Evolutionary conservation across 2,888 invertebrate genomes (phyloP).

Genomic region (Lasioglossum leucozonium): DNA sequence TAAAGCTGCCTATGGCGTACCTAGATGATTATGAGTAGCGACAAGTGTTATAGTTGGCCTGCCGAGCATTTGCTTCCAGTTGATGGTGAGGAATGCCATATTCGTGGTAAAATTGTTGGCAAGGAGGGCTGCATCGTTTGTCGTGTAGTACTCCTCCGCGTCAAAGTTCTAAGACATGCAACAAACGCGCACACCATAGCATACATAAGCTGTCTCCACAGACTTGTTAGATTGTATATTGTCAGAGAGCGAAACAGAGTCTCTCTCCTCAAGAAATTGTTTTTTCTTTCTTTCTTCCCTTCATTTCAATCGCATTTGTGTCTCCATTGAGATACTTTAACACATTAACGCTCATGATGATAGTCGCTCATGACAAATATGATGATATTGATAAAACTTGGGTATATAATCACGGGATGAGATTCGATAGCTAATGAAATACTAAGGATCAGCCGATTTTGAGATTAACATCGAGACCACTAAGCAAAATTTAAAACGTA

Average conservation of each 20-base stretch:
- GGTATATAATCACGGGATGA: constrained; percentile 15
- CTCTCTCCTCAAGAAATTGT: constrained; percentile 23
- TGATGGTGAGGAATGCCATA: constrained; percentile 97
- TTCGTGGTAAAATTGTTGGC: constrained; percentile 97
- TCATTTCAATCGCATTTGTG: constrained; percentile 10
- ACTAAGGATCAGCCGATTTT: constrained; percentile 17
- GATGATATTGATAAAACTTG: constrained; percentile 29
- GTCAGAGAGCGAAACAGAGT: constrained; percentile 42
- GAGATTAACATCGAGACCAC: constrained; percentile 47
- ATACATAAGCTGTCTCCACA: constrained; percentile 67
- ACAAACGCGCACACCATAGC: constrained; percentile 80
- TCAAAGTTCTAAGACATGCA: constrained; percentile 91
- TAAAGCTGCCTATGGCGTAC: constrained; percentile 86
- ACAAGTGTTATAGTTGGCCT: constrained; percentile 97
- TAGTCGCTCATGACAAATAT: constrained; percentile 51
- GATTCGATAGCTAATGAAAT: constrained; percentile 39
- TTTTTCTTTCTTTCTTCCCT: constrained; percentile 16
- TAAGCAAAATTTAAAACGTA: constrained; percentile 50
- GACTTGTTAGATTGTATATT: constrained; percentile 34
- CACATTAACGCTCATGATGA: constrained; percentile 39
- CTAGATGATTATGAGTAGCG: constrained; percentile 93
- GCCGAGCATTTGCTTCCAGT: constrained; percentile 98
- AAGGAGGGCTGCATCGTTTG: constrained; percentile 97
- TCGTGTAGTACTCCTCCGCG: constrained; percentile 97
- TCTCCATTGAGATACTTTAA: constrained; percentile 27